A percentile compares a stretch with the other conserved stretches of the same genome.
These are phyloP conservation scores for Eurypyga helias DNA, from an alignment of 2,113 vertebrate genomes.

Conservation along the genomic window DNA sequence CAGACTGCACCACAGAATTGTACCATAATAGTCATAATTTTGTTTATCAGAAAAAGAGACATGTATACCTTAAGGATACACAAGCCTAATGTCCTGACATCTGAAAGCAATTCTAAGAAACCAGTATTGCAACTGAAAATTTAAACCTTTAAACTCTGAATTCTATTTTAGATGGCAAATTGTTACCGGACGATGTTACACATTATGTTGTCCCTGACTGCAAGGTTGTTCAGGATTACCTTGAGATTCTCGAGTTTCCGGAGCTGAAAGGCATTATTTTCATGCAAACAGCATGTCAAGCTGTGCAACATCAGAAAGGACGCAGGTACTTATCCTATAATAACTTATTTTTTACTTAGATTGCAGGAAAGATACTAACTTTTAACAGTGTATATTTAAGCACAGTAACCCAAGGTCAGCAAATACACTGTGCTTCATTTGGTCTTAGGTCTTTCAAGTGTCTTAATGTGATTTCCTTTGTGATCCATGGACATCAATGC, in stretches of 20 bases:
- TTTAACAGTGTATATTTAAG: neutral
- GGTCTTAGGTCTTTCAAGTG: neutral
- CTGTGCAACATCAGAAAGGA: constrained; percentile 88
- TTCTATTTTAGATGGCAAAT: constrained; percentile 84
- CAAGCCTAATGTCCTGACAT: neutral
- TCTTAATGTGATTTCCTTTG: neutral
- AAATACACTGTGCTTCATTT: neutral
- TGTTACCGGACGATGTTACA: constrained; percentile 86
- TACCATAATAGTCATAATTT: neutral
- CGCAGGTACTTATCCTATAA: constrained; percentile 82
- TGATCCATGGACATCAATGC: neutral
- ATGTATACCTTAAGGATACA: neutral
- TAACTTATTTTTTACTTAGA: neutral
- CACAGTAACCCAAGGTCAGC: neutral
- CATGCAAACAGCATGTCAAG: constrained; percentile 93
- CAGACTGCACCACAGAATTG: neutral
- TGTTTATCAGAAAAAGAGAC: neutral
- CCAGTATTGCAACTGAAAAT: neutral
- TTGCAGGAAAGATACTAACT: neutral
- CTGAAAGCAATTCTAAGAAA: neutral
- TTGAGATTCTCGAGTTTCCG: constrained; percentile 91
- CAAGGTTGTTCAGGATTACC: constrained; percentile 88
- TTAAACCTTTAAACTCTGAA: constrained; percentile 22
- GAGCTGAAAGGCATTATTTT: constrained; percentile 91
- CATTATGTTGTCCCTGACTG: constrained; percentile 95